Evolutionary conservation across 2,888 invertebrate genomes (phyloP), one percentile per base, ranked within the genome.

Genomic region (Allolobophora icterica): DNA sequence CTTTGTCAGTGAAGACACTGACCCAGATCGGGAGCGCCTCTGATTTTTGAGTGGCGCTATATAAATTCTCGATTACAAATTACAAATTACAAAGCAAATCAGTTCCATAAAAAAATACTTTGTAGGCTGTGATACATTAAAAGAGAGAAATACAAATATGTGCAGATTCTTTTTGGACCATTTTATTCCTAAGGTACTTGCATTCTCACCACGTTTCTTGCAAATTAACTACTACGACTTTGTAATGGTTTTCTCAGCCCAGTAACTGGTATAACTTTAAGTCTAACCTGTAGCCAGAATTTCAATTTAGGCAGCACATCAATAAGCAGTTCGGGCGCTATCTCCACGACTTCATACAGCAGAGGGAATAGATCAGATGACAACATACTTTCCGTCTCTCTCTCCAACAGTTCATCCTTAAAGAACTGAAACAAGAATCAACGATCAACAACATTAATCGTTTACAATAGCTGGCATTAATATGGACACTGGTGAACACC

Each of bases 401-500:
- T 87, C 38, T 38, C 87, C 87, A 87, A 35, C 87, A 87, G 24
- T 1, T 19, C 34, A 33, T 87, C n/a, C 35, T 87, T 38, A 38
- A 87, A 87, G n/a, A 87, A 87, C 87, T 87, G 17, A 33, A 87
- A 87, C 87, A 87, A 38, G 24, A 87, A 87, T 35, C 87, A 87
- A 6, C 19, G 17, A 34, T 87, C n/a, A 71, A n/a, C n/a, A 6
- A 52, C 52, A 52, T 42, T n/a, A 71, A 71, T 71, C 30, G n/a
- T 71, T 71, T 71, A 30, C 30, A 30, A 71, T 13, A 71, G 71
- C 11, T 71, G 6, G 71, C 71, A 71, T 71, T 6, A 71, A 71
- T 71, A 71, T 71, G 71, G n/a, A 71, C 4, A 71, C 52, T 24
- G 24, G 52, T 52, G 6, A 52, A 24, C 24, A 52, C 24, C 24